Conservation (phyloP, 1,140 invertebrate species). For the Caerostris darwini region DNA sequence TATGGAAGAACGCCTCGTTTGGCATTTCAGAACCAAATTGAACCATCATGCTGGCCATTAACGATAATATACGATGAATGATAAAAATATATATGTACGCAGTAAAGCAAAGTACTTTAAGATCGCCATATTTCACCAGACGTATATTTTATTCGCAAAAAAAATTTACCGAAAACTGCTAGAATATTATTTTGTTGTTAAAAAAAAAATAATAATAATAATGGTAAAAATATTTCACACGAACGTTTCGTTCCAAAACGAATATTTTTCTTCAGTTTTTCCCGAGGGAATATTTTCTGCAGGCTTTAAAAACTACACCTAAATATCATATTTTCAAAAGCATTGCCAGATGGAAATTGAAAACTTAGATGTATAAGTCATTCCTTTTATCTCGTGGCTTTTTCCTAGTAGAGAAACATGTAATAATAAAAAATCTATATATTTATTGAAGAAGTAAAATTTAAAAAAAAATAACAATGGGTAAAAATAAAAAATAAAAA, state of each 20-base stretch:
- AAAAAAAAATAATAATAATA: too few species aligned
- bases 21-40: constrained; percentile 30
- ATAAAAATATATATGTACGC: neutral
- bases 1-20: constrained; percentile 23
- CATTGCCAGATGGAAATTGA: constrained; percentile 32
- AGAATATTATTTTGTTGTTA: neutral
- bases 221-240: neutral
- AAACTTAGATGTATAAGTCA: constrained; percentile 34
- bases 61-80: constrained; percentile 31
- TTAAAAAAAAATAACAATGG: neutral
- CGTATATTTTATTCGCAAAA: constrained; percentile 12
- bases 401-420: constrained; percentile 1
- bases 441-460: constrained; percentile 51
- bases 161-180: neutral
- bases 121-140: constrained; percentile 49
- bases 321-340: constrained; percentile 47
- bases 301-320: neutral
- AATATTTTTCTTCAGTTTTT: neutral
- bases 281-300: neutral
- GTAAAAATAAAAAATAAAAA: neutral
- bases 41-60: constrained; percentile 60
- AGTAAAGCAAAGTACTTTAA: constrained; percentile 45
- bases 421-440: constrained; percentile 52
- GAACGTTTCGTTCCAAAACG: neutral
- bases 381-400: constrained; percentile 21